Evolutionary conservation across 2,888 invertebrate species (phyloP).

Genomic region (Portevinia maculata): DNA sequence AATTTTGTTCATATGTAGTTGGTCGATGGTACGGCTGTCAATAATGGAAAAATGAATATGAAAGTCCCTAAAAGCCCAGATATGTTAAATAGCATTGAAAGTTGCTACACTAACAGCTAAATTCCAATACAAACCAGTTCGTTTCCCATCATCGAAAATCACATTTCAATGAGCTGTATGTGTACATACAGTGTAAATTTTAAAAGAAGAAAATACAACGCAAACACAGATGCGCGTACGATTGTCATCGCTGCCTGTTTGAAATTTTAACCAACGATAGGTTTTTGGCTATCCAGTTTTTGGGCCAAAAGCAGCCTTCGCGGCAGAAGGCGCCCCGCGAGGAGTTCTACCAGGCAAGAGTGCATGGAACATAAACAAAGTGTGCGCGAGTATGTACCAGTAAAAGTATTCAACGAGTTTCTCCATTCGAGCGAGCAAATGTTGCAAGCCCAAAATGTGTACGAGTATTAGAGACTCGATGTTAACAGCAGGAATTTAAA

Average conservation of each 20-base stretch:
- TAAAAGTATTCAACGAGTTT: slow-evolving; percentile 57
- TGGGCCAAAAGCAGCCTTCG: slow-evolving; percentile 57
- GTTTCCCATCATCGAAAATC: slow-evolving; percentile 56
- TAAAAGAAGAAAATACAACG: slow-evolving; percentile 45
- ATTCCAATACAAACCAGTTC: slow-evolving; percentile 64
- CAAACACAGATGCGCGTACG: slow-evolving; percentile 12
- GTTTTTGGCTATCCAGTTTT: slow-evolving; percentile 54
- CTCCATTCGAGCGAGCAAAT: slow-evolving; percentile 57
- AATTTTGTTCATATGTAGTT: slow-evolving; percentile 30
- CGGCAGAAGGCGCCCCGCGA: slow-evolving; percentile 23
- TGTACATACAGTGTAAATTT: slow-evolving; percentile 55
- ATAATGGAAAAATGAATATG: slow-evolving; percentile 50
- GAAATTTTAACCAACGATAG: slow-evolving; percentile 64
- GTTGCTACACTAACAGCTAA: slow-evolving; percentile 47
- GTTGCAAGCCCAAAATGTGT: slow-evolving; percentile 48
- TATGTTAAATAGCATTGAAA: slow-evolving; percentile 44
- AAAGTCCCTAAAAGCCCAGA: slow-evolving; percentile 65
- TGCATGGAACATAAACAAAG: slow-evolving; percentile 57
- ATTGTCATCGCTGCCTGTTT: slow-evolving; percentile 26
- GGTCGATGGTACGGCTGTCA: too few species aligned
- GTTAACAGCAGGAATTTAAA: slow-evolving; percentile 59
- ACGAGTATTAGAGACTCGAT: background rate
- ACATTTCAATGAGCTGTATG: slow-evolving; percentile 52
- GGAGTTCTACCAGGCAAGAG: slow-evolving; percentile 46
- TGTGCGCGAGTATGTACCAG: slow-evolving; percentile 16